Base-by-base conservation (phyloP, 2,113 vertebrate species). In the Coryphaenoides rupestris region DNA sequence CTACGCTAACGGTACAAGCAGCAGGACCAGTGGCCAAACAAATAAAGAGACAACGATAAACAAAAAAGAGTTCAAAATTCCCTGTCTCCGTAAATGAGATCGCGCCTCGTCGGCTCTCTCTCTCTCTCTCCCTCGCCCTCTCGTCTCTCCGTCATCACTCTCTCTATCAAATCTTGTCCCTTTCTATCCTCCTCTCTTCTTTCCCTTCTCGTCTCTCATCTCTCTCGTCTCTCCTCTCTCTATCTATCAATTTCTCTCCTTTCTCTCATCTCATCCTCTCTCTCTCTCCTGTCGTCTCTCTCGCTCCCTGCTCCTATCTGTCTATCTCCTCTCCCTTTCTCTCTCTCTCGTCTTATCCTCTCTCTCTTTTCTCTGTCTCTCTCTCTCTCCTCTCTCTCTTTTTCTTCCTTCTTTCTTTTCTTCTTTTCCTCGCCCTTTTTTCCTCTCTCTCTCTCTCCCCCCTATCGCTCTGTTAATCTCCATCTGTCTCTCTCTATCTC, bases 1-100 rank as follows among this genome's bases (percentile, higher is more conserved):
- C 60, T 24, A 15, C 17, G 82, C 63, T 81, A 81, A 80, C 74
- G 74, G 78, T 84, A 89, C 88, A 89, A n/a, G n/a, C 86, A 87
- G 49, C 26, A 69, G 56, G 63, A 62, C 70, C 81, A 88, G 79
- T n/a, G n/a, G 76, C 66, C 71, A 66, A 60, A 70, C 76, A 82
- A 85, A 86, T 77, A 81, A 81, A 72, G 70, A 40, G 60, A n/a
- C n/a, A n/a, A n/a, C n/a, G n/a, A n/a, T 62, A 71, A 72, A 75
- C 65, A 45, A 62, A 62, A 67, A 50, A 69, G 59, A 49, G 21
- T 60, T 62, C 64, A 40, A 49, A 47, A n/a, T n/a, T n/a, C 64
- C 22, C 21, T 33, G 45, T 74, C 54, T 55, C 53, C 63, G 67
- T 78, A 77, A n/a, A 84, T 81, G 75, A 78, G 69, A 59, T 47